A percentile compares a stretch with the other conserved stretches of the same genome.
Conservation (phyloP, 2,888 invertebrate genomes). For the Scelioninae gen. 2 region DNA sequence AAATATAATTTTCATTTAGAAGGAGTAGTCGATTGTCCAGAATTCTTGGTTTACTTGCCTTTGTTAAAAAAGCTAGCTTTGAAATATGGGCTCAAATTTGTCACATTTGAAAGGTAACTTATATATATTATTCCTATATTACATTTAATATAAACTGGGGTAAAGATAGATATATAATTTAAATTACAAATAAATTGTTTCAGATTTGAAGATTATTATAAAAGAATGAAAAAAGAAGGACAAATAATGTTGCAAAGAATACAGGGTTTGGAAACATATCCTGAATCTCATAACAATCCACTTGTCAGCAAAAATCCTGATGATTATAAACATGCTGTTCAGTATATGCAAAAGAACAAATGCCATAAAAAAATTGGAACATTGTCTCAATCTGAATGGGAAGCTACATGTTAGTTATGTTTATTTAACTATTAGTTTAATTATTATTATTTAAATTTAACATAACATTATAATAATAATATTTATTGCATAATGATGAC, state of each 20-base stretch:
- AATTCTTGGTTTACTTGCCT: slow-evolving; percentile 97
- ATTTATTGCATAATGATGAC: slow-evolving; percentile 21
- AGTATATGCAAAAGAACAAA: slow-evolving; percentile 76
- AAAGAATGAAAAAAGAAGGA: slow-evolving; percentile 79
- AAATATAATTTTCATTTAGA: slow-evolving; percentile 97
- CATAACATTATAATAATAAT: not conserved
- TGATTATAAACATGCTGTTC: slow-evolving; percentile 86
- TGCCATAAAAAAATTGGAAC: slow-evolving; percentile 82
- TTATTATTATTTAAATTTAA: slow-evolving; percentile 4
- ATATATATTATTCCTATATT: too few relatives aligned
- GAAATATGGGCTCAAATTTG: slow-evolving; percentile 83
- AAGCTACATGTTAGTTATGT: slow-evolving; percentile 93
- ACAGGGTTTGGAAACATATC: slow-evolving; percentile 88
- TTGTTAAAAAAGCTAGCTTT: slow-evolving; percentile 84
- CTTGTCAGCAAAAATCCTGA: slow-evolving; percentile 79
- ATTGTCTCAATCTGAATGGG: slow-evolving; percentile 93
- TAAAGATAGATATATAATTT: too few relatives aligned
- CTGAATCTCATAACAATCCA: slow-evolving; percentile 78
- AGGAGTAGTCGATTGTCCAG: slow-evolving; percentile 98
- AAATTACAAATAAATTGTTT: too few relatives aligned
- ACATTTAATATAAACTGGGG: too few relatives aligned
- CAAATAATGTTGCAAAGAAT: slow-evolving; percentile 83
- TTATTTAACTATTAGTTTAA: too few relatives aligned
- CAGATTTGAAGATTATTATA: slow-evolving; percentile 87
- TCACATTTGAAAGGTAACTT: slow-evolving; percentile 78